These are phyloP conservation scores for Chrosomus eos DNA, from an alignment of 2,797 vertebrate species.

Conservation along the genomic window DNA sequence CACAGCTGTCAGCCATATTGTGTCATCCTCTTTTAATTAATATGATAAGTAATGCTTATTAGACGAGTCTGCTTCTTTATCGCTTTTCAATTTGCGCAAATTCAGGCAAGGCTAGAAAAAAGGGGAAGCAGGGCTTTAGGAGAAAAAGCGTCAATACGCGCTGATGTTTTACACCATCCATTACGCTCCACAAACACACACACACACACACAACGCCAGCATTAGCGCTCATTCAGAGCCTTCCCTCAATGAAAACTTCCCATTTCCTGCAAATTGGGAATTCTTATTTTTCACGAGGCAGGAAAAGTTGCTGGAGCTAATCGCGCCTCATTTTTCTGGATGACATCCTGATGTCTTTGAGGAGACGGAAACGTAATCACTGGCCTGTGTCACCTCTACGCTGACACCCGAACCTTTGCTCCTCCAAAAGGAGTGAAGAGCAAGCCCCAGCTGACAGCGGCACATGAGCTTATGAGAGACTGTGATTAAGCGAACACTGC, in stretches of 20 bases:
- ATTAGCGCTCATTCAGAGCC: slow-evolving; percentile 59
- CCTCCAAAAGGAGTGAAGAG: slow-evolving; percentile 57
- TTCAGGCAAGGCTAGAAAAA: slow-evolving; percentile 70
- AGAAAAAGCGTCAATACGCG: slow-evolving; percentile 60
- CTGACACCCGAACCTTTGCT: slow-evolving; percentile 62
- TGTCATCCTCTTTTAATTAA: slow-evolving; percentile 99
- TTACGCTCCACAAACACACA: slow-evolving; percentile 65
- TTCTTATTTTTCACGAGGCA: slow-evolving; percentile 56
- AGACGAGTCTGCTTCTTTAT: slow-evolving; percentile 86
- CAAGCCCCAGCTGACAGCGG: slow-evolving; percentile 63
- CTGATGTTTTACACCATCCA: slow-evolving; percentile 63
- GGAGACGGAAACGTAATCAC: slow-evolving; percentile 66
- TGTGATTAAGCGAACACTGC: slow-evolving; percentile 81
- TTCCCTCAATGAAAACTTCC: slow-evolving; percentile 59
- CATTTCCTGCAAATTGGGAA: slow-evolving; percentile 61
- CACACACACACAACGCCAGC: slow-evolving; percentile 37
- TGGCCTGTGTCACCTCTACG: slow-evolving; percentile 68
- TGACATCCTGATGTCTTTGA: slow-evolving; percentile 62
- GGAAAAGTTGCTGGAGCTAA: slow-evolving; percentile 62
- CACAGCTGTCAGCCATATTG: slow-evolving; percentile 96
- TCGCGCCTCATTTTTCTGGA: slow-evolving; percentile 61
- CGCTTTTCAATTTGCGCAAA: slow-evolving; percentile 82
- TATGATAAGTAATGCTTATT: slow-evolving; percentile 99
- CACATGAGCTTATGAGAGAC: slow-evolving; percentile 63
- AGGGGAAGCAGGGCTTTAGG: slow-evolving; percentile 59